Conservation (phyloP, 2,113 vertebrate genomes). For the Peucedramus taeniatus region DNA sequence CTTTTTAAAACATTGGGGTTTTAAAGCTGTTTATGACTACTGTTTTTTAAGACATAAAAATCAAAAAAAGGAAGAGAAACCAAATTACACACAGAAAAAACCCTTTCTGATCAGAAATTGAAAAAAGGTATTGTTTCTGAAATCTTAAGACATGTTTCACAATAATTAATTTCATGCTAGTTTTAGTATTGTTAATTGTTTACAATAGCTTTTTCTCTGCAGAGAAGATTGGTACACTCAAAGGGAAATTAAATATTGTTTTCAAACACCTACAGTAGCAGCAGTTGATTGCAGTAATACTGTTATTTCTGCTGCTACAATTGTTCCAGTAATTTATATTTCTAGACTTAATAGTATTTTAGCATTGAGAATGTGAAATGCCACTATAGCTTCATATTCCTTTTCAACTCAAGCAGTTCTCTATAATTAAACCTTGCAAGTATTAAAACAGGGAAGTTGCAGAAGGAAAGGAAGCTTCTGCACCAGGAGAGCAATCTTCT, state of each 20-base stretch:
- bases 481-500: background rate
- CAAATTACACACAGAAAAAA: background rate
- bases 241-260: constrained; percentile 46
- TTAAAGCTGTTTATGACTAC: background rate
- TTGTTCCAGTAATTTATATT: constrained; percentile 22
- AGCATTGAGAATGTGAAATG: background rate
- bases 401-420: background rate
- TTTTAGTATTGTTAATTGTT: constrained; percentile 50
- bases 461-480: background rate
- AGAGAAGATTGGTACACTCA: constrained; percentile 8
- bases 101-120: background rate
- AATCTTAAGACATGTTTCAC: constrained; percentile 15
- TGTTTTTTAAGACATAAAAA: background rate
- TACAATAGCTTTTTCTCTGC: constrained; percentile 1
- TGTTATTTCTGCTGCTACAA: constrained; percentile 43
- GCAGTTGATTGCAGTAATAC: constrained; percentile 7
- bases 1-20: background rate
- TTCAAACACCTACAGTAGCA: constrained; percentile 30
- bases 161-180: constrained; percentile 20
- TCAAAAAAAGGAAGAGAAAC: background rate
- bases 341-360: background rate
- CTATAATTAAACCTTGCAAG: background rate
- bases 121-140: background rate
- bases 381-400: constrained; percentile 6
- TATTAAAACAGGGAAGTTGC: background rate